Percentiles rank a stretch among this genome's conserved stretches.
phyloP scores from a whole-genome alignment of 2,888 invertebrate species.

The Athalia circularis region DNA sequence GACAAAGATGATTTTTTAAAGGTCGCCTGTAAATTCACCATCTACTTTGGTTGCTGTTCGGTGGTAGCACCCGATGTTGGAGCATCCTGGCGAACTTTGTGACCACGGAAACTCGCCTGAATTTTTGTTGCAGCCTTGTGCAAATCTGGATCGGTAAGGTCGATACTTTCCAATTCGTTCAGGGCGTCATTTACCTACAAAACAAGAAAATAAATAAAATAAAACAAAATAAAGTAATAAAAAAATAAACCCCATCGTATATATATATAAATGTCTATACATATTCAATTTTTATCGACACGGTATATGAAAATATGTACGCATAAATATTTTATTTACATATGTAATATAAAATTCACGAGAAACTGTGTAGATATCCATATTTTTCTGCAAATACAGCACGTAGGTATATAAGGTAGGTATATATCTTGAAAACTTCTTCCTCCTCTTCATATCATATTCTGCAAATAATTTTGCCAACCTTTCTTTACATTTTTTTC shows the following conservation, averaged over 20 bases:
- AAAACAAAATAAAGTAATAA: background rate
- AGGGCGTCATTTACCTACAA: slow-evolving; percentile 69
- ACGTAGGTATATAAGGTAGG: too few species aligned
- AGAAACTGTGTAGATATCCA: too few species aligned
- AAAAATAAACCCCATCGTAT: background rate
- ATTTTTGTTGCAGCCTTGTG: slow-evolving; percentile 94
- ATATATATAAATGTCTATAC: too few species aligned
- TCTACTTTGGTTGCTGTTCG: slow-evolving; percentile 61
- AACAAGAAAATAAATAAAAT: slow-evolving; percentile 5
- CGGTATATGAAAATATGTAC: too few species aligned
- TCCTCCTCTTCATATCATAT: too few species aligned
- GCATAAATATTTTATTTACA: too few species aligned
- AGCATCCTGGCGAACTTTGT: slow-evolving; percentile 88
- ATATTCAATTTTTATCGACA: background rate
- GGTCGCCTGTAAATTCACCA: background rate
- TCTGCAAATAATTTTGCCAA: too few species aligned
- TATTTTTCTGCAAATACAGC: too few species aligned
- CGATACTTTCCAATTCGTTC: slow-evolving; percentile 88
- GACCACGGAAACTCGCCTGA: slow-evolving; percentile 93
- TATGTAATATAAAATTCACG: too few species aligned
- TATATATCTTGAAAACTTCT: too few species aligned
- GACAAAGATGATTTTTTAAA: background rate
- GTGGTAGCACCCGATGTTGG: slow-evolving; percentile 36
- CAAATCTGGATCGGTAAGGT: slow-evolving; percentile 89
- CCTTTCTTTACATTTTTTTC: too few species aligned